Conservation (phyloP, 2,888 invertebrate genomes). For the Nesidiocoris tenuis region DNA sequence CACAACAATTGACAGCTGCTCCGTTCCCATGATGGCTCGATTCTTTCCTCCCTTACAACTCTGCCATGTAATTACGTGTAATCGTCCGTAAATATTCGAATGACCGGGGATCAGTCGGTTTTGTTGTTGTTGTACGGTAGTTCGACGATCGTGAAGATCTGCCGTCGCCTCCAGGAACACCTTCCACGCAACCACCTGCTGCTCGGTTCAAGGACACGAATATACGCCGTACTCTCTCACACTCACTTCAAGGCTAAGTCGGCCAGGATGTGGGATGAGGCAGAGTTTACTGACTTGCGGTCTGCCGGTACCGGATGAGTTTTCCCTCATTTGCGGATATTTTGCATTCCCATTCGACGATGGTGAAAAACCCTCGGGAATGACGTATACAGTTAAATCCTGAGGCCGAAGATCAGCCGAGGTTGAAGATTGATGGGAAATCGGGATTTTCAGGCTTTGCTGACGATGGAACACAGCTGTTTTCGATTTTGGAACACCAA, state of each 20-base stretch:
- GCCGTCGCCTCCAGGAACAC: background rate
- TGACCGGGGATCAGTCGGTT: background rate
- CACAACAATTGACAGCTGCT: background rate
- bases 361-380: background rate
- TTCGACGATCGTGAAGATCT: no score
- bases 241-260: background rate
- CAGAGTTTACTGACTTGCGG: background rate
- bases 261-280: background rate
- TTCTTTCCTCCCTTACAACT: no score
- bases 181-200: background rate
- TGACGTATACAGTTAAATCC: no score
- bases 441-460: no score
- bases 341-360: background rate
- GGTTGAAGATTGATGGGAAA: no score
- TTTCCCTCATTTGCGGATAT: background rate
- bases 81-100: background rate
- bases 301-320: background rate
- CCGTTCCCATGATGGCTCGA: background rate
- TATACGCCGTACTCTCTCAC: background rate
- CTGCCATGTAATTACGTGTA: background rate
- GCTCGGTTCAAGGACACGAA: background rate
- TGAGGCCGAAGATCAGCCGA: no score
- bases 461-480: no score
- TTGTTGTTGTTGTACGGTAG: background rate
- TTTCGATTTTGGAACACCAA: no score